Percentiles rank a stretch among this genome's conserved stretches.
phyloP scores from a whole-genome alignment of 2,888 invertebrate genomes.

The Podotricha telesiphe region DNA sequence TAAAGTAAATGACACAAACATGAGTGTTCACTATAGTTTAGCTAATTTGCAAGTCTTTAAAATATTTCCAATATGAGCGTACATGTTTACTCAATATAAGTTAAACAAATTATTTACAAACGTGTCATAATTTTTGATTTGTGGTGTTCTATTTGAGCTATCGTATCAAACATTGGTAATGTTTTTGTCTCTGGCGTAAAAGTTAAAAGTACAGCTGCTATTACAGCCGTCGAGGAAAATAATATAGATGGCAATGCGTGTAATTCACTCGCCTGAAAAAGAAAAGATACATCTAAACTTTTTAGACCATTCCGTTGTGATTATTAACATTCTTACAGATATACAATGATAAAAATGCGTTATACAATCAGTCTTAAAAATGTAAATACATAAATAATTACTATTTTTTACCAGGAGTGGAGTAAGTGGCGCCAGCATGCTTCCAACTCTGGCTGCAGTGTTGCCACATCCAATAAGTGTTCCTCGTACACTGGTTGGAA shows the following conservation, averaged over 20 bases:
- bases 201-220: constrained; percentile 56
- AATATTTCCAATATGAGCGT: neutral
- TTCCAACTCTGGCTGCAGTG: constrained; percentile 66
- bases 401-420: constrained; percentile 60
- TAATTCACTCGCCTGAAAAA: constrained; percentile 58
- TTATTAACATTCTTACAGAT: too few relatives aligned
- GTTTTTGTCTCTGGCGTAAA: constrained; percentile 70
- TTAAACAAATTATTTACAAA: constrained; percentile 42
- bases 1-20: neutral
- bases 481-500: constrained; percentile 71
- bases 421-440: constrained; percentile 70
- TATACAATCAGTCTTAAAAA: too few relatives aligned
- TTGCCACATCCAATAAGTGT: constrained; percentile 66
- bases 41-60: neutral
- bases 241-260: constrained; percentile 62
- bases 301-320: too few relatives aligned
- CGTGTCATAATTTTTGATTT: constrained; percentile 53
- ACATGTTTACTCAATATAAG: neutral
- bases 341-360: too few relatives aligned
- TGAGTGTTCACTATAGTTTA: neutral
- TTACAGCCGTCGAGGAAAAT: constrained; percentile 60
- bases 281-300: constrained; percentile 25
- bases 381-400: too few relatives aligned
- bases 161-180: constrained; percentile 68
- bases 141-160: constrained; percentile 63